phyloP scores from a whole-genome alignment of 2,113 vertebrate species.

The Tympanuchus pallidicinctus region DNA sequence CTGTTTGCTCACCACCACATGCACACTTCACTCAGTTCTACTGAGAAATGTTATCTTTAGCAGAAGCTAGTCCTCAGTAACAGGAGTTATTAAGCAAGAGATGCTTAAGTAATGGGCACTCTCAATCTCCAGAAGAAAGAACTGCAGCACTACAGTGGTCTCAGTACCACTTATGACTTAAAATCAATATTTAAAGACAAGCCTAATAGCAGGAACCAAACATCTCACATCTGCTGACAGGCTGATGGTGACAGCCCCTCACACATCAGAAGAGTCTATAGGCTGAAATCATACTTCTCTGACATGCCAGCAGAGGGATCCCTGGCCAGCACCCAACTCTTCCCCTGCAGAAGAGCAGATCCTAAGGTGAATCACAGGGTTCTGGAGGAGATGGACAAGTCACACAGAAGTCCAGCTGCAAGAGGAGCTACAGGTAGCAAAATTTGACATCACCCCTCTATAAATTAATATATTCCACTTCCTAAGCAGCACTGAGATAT shows the following conservation, averaged over 20 bases:
- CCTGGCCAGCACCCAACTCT: background rate
- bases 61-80: background rate
- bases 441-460: background rate
- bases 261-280: background rate
- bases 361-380: background rate
- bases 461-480: background rate
- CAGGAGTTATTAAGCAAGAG: background rate
- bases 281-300: background rate
- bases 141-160: background rate
- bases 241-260: background rate
- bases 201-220: background rate
- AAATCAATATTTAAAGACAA: background rate
- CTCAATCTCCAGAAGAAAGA: background rate
- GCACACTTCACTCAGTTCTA: background rate
- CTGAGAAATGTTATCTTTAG: background rate
- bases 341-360: background rate
- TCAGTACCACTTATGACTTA: background rate
- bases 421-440: background rate
- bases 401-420: background rate
- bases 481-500: rapidly evolving
- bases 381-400: background rate
- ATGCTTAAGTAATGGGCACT: background rate
- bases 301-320: background rate
- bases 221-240: background rate
- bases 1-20: background rate